These are phyloP conservation scores for Sardinella longiceps DNA, from an alignment of 2,797 vertebrate species.

Conservation along the genomic window DNA sequence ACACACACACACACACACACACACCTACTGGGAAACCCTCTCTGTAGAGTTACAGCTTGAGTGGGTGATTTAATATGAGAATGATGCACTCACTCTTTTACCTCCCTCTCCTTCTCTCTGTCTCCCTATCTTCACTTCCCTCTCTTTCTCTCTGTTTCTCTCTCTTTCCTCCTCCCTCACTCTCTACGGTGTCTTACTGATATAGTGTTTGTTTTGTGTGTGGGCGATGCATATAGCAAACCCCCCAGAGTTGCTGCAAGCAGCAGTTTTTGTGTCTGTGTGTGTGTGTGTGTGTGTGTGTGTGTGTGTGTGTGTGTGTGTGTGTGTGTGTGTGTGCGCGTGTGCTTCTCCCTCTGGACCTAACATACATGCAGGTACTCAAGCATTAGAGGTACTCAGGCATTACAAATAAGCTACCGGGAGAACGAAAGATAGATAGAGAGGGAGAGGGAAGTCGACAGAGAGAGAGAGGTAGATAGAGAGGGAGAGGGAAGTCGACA, in stretches of 20 bases:
- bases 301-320: not conserved
- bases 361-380: slow-evolving; percentile 3
- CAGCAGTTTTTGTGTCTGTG: not conserved
- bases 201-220: not conserved
- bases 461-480: not conserved
- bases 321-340: not conserved
- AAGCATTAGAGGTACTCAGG: not conserved
- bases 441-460: not conserved
- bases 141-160: not conserved
- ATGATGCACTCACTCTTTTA: not conserved
- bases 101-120: not conserved
- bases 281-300: not conserved
- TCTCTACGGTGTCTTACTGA: not conserved
- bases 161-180: not conserved
- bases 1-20: too few relatives aligned
- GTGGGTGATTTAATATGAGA: slow-evolving; percentile 14
- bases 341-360: not conserved
- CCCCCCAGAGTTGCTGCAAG: not conserved
- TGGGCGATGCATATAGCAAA: not conserved
- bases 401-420: not conserved
- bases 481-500: slow-evolving; percentile 8
- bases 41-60: not conserved
- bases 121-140: not conserved
- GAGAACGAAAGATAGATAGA: not conserved
- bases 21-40: not conserved